Percentiles rank a stretch among this genome's conserved stretches.
phyloP scores from a whole-genome alignment of 2,888 invertebrate genomes.

The Drosophila subquinaria region DNA sequence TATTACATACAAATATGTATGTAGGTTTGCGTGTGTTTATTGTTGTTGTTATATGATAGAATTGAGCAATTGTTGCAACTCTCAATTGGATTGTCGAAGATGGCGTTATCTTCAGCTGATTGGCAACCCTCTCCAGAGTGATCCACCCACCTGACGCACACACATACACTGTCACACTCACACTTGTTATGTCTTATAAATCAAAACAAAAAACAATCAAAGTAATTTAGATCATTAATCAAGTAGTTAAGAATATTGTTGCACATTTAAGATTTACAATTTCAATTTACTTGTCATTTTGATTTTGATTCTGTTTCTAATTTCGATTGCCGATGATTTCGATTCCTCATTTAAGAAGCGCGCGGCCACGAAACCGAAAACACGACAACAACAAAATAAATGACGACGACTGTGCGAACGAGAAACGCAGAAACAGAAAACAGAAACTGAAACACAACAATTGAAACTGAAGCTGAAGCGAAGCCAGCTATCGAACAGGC shows the following conservation, averaged over 20 bases:
- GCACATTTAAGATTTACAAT: constrained; percentile 32
- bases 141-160: constrained; percentile 15
- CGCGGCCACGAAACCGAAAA: constrained; percentile 38
- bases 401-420: constrained; percentile 31
- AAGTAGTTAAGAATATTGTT: constrained; percentile 10
- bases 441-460: constrained; percentile 55
- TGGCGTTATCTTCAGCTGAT: constrained; percentile 54
- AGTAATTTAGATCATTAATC: constrained; percentile 6
- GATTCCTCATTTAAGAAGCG: constrained; percentile 36
- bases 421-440: constrained; percentile 43
- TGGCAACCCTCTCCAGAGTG: neutral
- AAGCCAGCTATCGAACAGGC: constrained; percentile 36
- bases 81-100: constrained; percentile 30
- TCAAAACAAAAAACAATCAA: constrained; percentile 2
- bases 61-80: constrained; percentile 29
- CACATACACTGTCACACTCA: neutral
- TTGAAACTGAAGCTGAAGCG: constrained; percentile 43
- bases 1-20: too few relatives aligned
- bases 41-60: constrained; percentile 20
- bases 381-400: constrained; percentile 23
- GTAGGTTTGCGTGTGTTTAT: neutral
- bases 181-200: constrained; percentile 5
- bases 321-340: constrained; percentile 36
- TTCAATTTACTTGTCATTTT: constrained; percentile 10
- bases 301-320: constrained; percentile 17